phyloP scores from a whole-genome alignment of 2,797 vertebrate species.

The Poeciliopsis presidionis region DNA sequence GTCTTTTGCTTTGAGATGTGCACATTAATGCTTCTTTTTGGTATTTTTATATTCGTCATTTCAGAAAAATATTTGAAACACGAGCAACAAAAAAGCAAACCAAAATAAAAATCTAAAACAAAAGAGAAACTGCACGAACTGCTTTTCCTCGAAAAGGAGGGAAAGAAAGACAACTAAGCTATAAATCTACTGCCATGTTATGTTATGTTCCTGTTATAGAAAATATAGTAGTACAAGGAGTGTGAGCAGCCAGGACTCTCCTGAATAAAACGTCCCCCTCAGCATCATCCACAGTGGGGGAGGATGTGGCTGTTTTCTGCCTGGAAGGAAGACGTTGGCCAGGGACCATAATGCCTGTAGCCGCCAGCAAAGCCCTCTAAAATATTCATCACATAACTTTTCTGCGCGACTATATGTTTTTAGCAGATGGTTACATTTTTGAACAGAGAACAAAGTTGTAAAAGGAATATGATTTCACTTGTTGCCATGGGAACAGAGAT shows the following conservation, averaged over 20 bases:
- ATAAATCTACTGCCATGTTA: constrained; percentile 29
- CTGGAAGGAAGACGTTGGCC: constrained; percentile 68
- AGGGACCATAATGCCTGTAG: constrained; percentile 72
- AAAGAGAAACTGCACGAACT: not conserved
- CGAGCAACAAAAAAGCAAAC: not conserved
- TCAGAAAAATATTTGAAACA: not conserved
- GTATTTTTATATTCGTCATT: not conserved
- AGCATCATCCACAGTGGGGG: constrained; percentile 54
- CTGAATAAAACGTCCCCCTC: constrained; percentile 54
- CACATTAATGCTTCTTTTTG: not conserved
- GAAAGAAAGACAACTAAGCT: constrained; percentile 40
- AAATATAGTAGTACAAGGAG: constrained; percentile 35
- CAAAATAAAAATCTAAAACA: not conserved
- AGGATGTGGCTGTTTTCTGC: constrained; percentile 64
- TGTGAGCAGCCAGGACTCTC: constrained; percentile 53
- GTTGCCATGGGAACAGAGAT: constrained; percentile 87
- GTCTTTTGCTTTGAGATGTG: not conserved
- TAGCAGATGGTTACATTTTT: constrained; percentile 79
- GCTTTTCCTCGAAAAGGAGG: not conserved
- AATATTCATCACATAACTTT: constrained; percentile 81
- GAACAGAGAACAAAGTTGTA: constrained; percentile 80
- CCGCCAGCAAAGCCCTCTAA: constrained; percentile 64
- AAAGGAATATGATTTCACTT: constrained; percentile 81
- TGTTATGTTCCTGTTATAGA: constrained; percentile 29
- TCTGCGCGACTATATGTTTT: constrained; percentile 77